Conservation (phyloP, 2,797 vertebrate species). For the Falco columbarius region DNA sequence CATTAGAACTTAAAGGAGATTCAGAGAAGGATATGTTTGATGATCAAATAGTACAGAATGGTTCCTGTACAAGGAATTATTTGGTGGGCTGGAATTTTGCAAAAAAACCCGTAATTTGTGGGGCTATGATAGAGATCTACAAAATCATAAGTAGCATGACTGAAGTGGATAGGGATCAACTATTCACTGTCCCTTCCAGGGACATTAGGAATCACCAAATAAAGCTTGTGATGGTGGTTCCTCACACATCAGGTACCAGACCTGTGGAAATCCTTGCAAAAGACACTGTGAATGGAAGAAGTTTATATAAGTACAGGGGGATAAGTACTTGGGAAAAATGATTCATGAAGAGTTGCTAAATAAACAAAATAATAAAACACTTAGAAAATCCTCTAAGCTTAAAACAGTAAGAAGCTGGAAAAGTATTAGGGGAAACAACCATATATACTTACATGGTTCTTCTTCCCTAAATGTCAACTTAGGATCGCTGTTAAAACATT, state of each 20-base stretch:
- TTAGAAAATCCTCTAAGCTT: neutral
- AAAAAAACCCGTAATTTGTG: neutral
- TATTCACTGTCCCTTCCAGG: neutral
- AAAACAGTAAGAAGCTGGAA: neutral
- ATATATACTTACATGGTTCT: neutral
- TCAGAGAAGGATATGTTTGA: neutral
- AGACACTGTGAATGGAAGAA: neutral
- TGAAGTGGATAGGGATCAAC: neutral
- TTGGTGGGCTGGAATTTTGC: neutral
- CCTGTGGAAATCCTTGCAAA: neutral
- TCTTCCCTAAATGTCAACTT: neutral
- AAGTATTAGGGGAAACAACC: neutral
- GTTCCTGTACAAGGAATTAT: neutral
- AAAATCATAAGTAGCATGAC: neutral
- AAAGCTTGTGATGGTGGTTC: neutral
- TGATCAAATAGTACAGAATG: neutral
- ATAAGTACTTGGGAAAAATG: neutral
- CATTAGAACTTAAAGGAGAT: neutral
- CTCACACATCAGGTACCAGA: neutral
- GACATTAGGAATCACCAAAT: neutral
- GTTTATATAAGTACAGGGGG: neutral
- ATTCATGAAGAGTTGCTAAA: neutral
- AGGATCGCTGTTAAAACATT: neutral
- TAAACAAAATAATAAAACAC: neutral
- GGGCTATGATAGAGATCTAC: neutral